Percentiles rank a stretch among this genome's conserved stretches.
Evolutionary conservation across 2,888 invertebrate genomes (phyloP).

Genomic region (Dryadula phaetusa): DNA sequence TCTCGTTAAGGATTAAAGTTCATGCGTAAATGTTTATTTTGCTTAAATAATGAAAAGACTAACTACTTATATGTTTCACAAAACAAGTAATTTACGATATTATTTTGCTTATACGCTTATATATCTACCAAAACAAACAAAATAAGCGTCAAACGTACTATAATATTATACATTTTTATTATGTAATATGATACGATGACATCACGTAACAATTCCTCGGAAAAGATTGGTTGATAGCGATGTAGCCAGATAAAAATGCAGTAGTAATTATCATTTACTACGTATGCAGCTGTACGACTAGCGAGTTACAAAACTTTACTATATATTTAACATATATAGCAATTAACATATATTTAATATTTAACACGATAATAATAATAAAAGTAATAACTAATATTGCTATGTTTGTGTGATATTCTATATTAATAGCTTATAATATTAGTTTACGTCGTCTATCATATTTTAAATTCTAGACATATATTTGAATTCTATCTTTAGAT

Average conservation of each 20-base stretch:
- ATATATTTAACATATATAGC: too few species aligned
- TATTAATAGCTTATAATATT: background rate
- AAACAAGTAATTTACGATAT: too few species aligned
- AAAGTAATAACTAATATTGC: too few species aligned
- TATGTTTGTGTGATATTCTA: too few species aligned
- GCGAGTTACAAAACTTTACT: background rate
- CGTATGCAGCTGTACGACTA: background rate
- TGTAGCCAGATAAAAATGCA: slow-evolving; percentile 1
- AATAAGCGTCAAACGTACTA: background rate
- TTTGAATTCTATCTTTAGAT: too few species aligned
- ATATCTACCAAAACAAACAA: too few species aligned
- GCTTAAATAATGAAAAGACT: background rate
- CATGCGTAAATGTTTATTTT: background rate
- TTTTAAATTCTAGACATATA: background rate
- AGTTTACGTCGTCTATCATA: too few species aligned
- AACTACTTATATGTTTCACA: too few species aligned
- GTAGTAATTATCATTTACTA: background rate
- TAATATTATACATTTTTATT: background rate
- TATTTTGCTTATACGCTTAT: too few species aligned
- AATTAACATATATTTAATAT: too few species aligned
- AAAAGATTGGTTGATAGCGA: slow-evolving; percentile 12
- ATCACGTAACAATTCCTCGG: background rate
- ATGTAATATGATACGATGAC: background rate
- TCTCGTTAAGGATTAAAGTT: background rate
- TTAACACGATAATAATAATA: too few species aligned